Evolutionary conservation across 2,113 vertebrate species (phyloP).

Genomic region (Pristiophorus japonicus): DNA sequence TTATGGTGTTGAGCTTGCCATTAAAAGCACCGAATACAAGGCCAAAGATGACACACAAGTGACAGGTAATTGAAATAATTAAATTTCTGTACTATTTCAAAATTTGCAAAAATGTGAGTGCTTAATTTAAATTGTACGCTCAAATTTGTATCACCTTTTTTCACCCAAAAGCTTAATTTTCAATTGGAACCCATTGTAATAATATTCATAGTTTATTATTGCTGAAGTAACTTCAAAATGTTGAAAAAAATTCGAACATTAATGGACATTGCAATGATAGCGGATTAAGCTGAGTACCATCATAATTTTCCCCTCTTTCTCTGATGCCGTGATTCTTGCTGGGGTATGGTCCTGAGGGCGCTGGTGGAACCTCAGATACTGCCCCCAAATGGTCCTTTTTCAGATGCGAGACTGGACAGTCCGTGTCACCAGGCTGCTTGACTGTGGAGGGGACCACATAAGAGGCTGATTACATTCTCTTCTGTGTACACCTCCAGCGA

Average conservation of each 20-base stretch:
- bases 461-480: neutral
- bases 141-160: neutral
- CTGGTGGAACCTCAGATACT: neutral
- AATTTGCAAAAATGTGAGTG: neutral
- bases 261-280: neutral
- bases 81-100: neutral
- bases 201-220: neutral
- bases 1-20: constrained; percentile 92
- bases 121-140: neutral
- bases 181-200: neutral
- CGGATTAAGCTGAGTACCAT: neutral
- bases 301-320: neutral
- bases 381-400: too few species aligned
- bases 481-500: neutral
- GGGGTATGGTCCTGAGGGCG: neutral
- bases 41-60: constrained; percentile 98
- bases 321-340: too few species aligned
- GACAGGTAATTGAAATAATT: constrained; percentile 67
- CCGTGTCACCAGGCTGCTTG: neutral
- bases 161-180: neutral
- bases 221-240: neutral
- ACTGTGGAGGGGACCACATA: neutral
- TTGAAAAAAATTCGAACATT: neutral
- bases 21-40: constrained; percentile 98
- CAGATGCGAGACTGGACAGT: too few species aligned